These are phyloP conservation scores for Myotis pilosus DNA, from an alignment of 2,797 vertebrate species.

Conservation along the genomic window DNA sequence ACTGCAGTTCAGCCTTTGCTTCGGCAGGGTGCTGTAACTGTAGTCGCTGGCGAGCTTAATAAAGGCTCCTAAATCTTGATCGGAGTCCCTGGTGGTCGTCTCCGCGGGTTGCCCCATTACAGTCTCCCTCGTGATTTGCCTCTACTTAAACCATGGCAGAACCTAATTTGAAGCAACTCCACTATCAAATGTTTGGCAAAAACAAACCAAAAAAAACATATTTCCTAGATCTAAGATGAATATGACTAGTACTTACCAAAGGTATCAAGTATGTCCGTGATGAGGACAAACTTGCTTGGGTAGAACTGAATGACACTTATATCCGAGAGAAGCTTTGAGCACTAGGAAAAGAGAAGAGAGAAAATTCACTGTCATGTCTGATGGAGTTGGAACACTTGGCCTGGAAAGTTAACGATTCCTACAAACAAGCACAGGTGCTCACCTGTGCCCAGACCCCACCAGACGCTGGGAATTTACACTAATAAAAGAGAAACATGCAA, in stretches of 20 bases:
- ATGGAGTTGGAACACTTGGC: not conserved
- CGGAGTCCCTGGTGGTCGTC: too few relatives aligned
- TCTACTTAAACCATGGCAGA: not conserved
- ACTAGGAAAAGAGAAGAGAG: slow-evolving; percentile 82
- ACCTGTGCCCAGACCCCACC: not conserved
- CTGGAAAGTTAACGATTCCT: not conserved
- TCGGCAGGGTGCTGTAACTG: too few relatives aligned
- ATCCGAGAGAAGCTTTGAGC: slow-evolving; percentile 98
- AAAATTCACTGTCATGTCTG: not conserved
- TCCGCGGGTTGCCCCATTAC: too few relatives aligned
- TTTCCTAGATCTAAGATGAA: not conserved
- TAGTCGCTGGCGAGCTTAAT: too few relatives aligned
- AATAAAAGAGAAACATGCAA: too few relatives aligned
- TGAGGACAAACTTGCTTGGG: slow-evolving; percentile 99
- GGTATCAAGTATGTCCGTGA: slow-evolving; percentile 98
- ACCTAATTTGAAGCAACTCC: not conserved
- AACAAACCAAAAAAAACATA: not conserved
- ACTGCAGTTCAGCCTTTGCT: too few relatives aligned
- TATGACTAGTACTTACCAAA: slow-evolving; percentile 88
- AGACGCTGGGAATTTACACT: not conserved
- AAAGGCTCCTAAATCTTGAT: too few relatives aligned
- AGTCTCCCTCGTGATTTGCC: not conserved
- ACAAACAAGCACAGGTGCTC: not conserved
- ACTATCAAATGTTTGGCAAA: not conserved
- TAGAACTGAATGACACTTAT: slow-evolving; percentile 98